Base-by-base conservation (phyloP, 2,888 invertebrate species). In the Mythimna impura region DNA sequence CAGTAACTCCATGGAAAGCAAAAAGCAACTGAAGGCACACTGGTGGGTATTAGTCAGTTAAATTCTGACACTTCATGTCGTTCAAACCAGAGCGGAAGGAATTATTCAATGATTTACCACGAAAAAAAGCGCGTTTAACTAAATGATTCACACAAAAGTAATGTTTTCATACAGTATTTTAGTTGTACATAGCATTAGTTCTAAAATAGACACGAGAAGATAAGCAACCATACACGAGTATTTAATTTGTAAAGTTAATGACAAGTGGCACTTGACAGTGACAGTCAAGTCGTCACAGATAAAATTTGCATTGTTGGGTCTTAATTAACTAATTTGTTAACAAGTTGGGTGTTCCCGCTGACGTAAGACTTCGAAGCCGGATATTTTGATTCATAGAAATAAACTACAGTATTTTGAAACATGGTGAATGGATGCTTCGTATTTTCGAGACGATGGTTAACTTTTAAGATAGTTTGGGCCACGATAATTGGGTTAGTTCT, bases 271-370 rank as follows among this genome's bases (percentile, higher is more conserved):
- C 50, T 70, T 47, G 43, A 12, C 36, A 66, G 54, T 70, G 52
- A 71, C 71, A 43, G 40, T 43, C 40, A 5, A 30, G 36, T 9
- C 34, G 60, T 22, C 36, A 52, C 22, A 60, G 63, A 70, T 81
- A 70, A 66, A 78, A 58, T 81, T 82, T 66, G 68, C 78, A 78
- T 82, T 82, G 71, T 80, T 58, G 20, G 12, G 50, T n/a, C 34
- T 30, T 69, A 78, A 63, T 78, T 82, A 66, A 54, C 68, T 66
- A 69, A 78, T 78, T 78, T 63, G 55, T 82, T 47, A 82, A 66
- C 67, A 63, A 78, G n/a, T 61, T 69, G 68, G 79, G 79, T 80
- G 79, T 78, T 69, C 58, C 78, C 71, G 52, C 20, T 82, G 71
- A 71, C 82, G 66, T 81, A 76, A 70, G 30, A 52, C 36, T 66